Conservation (phyloP, 2,113 vertebrate species). For the Pyxicephalus adspersus region DNA sequence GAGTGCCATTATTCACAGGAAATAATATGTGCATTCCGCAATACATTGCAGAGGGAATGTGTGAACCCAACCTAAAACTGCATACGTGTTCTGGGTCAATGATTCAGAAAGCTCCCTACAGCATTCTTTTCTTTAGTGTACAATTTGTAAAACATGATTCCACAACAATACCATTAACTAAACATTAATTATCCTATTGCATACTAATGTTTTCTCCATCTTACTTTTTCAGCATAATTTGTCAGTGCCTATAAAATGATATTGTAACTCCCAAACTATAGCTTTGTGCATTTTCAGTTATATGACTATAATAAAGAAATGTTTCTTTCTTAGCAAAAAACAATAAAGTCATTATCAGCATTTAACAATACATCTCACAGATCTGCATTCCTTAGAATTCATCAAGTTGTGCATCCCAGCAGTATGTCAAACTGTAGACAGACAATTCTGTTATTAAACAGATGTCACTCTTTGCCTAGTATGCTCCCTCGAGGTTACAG, state of each 20-base stretch:
- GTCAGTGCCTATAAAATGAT: neutral
- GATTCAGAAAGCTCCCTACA: too few relatives aligned
- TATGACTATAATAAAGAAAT: conserved; percentile 64
- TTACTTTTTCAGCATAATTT: neutral
- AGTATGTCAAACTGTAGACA: conserved; percentile 68
- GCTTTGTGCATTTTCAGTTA: neutral
- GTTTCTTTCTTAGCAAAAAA: conserved; percentile 69
- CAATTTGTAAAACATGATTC: too few relatives aligned
- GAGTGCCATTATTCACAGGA: too few relatives aligned
- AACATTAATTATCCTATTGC: neutral
- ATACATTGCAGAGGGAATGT: too few relatives aligned
- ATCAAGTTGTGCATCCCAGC: conserved; percentile 64
- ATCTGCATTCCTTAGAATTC: conserved; percentile 72
- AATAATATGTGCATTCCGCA: too few relatives aligned
- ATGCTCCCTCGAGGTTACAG: conserved; percentile 67
- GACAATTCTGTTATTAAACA: conserved; percentile 69
- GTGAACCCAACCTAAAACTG: too few relatives aligned
- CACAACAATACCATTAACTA: too few relatives aligned
- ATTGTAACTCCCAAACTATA: neutral
- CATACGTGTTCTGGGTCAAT: too few relatives aligned
- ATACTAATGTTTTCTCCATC: neutral
- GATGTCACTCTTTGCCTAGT: conserved; percentile 64
- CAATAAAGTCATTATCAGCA: conserved; percentile 74
- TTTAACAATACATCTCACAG: conserved; percentile 69
- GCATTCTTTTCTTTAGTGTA: too few relatives aligned